Evolutionary conservation across 2,888 invertebrate species (phyloP).

Genomic region (Drosophila merina): DNA sequence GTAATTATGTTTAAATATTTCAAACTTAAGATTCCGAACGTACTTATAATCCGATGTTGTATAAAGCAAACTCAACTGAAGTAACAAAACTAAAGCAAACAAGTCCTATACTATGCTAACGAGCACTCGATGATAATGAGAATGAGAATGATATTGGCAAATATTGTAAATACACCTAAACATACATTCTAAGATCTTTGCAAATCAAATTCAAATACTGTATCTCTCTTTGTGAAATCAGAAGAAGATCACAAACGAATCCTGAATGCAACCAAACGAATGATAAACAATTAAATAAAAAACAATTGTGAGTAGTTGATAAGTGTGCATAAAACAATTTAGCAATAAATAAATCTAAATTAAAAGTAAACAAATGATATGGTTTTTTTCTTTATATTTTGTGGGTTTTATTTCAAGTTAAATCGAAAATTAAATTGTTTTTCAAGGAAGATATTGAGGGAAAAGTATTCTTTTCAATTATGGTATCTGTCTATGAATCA

Average conservation of each 20-base stretch:
- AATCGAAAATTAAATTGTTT: no score
- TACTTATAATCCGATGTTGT: constrained; percentile 21
- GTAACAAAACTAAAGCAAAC: constrained; percentile 40
- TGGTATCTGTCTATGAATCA: no score
- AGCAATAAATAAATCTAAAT: constrained; percentile 62
- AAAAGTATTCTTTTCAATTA: no score
- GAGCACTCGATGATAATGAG: constrained; percentile 32
- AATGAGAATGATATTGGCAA: constrained; percentile 38
- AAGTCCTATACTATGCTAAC: constrained; percentile 60
- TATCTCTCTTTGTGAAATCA: constrained; percentile 48
- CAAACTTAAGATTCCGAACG: constrained; percentile 36
- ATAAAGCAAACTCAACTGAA: constrained; percentile 34
- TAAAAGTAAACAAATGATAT: constrained; percentile 28
- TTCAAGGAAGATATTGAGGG: no score
- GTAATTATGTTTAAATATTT: constrained; percentile 72
- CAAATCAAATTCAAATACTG: constrained; percentile 49
- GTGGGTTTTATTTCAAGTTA: no score
- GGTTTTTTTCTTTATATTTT: neutral
- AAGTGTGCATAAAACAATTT: constrained; percentile 72
- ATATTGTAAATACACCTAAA: constrained; percentile 38
- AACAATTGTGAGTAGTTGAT: constrained; percentile 72
- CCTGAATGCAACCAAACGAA: constrained; percentile 17
- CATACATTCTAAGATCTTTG: constrained; percentile 51
- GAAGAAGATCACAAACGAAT: constrained; percentile 16
- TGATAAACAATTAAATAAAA: constrained; percentile 34